Percentiles rank a stretch among this genome's conserved stretches.
phyloP scores from a whole-genome alignment of 2,888 invertebrate species.

The Pinctada fucata region DNA sequence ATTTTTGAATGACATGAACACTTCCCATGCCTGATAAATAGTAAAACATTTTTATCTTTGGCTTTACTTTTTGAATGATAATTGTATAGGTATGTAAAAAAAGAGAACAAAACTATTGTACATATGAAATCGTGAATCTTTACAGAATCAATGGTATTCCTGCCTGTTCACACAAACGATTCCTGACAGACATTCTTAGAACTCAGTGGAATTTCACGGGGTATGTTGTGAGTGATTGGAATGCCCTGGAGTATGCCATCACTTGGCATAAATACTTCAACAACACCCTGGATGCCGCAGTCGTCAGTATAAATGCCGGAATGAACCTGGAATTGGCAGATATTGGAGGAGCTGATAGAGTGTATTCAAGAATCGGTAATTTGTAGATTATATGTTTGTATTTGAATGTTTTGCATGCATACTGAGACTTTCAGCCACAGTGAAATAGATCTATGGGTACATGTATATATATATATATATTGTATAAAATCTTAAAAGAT shows the following conservation, averaged over 20 bases:
- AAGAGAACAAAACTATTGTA: no score
- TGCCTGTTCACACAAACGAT: constrained; percentile 49
- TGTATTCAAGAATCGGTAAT: constrained; percentile 33
- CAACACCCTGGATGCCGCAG: constrained; percentile 51
- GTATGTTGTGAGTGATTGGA: constrained; percentile 59
- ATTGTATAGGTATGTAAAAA: no score
- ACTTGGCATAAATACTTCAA: constrained; percentile 54
- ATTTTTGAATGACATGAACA: no score
- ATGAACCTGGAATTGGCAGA: constrained; percentile 60
- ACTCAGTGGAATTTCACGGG: constrained; percentile 56
- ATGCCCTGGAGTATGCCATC: constrained; percentile 52
- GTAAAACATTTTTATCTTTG: no score
- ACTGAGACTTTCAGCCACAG: no score
- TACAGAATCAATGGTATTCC: constrained; percentile 58
- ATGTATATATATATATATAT: no score
- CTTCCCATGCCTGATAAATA: no score
- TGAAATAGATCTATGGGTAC: no score
- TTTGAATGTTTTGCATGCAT: no score
- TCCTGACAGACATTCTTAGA: constrained; percentile 51
- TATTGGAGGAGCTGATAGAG: not conserved
- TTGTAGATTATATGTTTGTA: not conserved
- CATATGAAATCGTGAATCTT: no score
- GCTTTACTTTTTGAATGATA: no score
- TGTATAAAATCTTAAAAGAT: no score
- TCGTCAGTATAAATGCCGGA: constrained; percentile 59